These are phyloP conservation scores for Bombus affinis DNA, from an alignment of 1,140 invertebrate species.

Conservation along the genomic window DNA sequence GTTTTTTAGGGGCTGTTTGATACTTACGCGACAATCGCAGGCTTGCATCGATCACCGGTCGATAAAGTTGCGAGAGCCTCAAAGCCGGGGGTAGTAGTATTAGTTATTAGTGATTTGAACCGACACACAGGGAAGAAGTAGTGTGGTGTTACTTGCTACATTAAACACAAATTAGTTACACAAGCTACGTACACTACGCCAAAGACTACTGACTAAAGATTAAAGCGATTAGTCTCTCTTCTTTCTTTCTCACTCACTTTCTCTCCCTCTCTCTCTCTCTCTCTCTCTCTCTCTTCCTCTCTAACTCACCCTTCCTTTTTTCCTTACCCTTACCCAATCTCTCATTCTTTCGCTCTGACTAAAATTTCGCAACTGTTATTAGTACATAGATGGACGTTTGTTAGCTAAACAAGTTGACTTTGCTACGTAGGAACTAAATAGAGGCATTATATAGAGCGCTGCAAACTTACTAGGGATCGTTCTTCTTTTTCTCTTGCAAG, in stretches of 20 bases:
- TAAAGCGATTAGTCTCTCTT: slow-evolving; percentile 44
- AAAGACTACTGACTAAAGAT: slow-evolving; percentile 64
- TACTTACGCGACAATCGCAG: slow-evolving; percentile 72
- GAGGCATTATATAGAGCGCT: not conserved
- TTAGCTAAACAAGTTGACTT: not conserved
- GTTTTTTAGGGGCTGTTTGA: slow-evolving; percentile 52
- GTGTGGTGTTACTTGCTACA: slow-evolving; percentile 81
- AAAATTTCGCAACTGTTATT: slow-evolving; percentile 16
- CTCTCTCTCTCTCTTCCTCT: not conserved
- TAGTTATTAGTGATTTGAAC: slow-evolving; percentile 82
- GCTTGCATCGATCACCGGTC: slow-evolving; percentile 66
- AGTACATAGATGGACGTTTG: not conserved
- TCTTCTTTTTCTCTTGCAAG: not conserved
- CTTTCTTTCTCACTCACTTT: not conserved
- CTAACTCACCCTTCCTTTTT: not conserved
- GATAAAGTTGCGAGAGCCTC: slow-evolving; percentile 76
- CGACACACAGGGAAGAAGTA: slow-evolving; percentile 78
- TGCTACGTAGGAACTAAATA: not conserved
- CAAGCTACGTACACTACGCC: slow-evolving; percentile 78
- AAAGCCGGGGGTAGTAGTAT: slow-evolving; percentile 75
- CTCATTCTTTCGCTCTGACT: not conserved
- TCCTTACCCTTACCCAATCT: not conserved
- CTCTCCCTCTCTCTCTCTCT: not conserved
- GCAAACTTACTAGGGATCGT: not conserved
- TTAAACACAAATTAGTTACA: slow-evolving; percentile 83